These are phyloP conservation scores for Meteorus sp. DNA, from an alignment of 1,140 invertebrate genomes.

Conservation along the genomic window DNA sequence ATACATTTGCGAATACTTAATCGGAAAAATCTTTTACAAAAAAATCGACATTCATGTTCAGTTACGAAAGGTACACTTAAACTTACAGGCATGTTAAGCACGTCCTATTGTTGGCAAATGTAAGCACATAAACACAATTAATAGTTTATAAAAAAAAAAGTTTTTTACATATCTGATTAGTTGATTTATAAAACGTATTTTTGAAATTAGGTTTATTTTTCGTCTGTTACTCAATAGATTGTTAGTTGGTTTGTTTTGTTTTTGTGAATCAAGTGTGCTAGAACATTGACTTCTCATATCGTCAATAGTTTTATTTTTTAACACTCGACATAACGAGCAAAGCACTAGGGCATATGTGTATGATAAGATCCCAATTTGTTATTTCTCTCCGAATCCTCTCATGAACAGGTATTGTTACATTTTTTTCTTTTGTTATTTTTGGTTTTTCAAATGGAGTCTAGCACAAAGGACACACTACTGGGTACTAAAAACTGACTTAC, in stretches of 20 bases:
- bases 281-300: background rate
- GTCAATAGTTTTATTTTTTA: background rate
- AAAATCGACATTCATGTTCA: constrained; percentile 20
- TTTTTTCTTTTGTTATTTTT: constrained; percentile 23
- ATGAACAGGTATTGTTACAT: constrained; percentile 17
- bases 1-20: constrained; percentile 20
- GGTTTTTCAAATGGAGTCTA: constrained; percentile 19
- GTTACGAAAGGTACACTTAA: constrained; percentile 40
- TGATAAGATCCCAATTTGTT: background rate
- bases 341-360: too few relatives aligned
- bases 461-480: constrained; percentile 29
- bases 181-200: constrained; percentile 13
- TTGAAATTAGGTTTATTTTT: constrained; percentile 13
- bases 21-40: background rate
- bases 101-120: constrained; percentile 56
- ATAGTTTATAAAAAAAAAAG: constrained; percentile 34
- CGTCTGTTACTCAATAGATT: constrained; percentile 1
- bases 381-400: constrained; percentile 7
- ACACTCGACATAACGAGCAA: constrained; percentile 14
- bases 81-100: constrained; percentile 60
- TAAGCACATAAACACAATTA: constrained; percentile 54
- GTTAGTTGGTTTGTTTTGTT: too few relatives aligned
- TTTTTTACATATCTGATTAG: constrained; percentile 22
- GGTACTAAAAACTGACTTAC: constrained; percentile 48
- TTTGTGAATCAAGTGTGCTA: constrained; percentile 1